Evolutionary conservation across 2,797 vertebrate genomes (phyloP).

Genomic region (Hypotaenidia okinawae): DNA sequence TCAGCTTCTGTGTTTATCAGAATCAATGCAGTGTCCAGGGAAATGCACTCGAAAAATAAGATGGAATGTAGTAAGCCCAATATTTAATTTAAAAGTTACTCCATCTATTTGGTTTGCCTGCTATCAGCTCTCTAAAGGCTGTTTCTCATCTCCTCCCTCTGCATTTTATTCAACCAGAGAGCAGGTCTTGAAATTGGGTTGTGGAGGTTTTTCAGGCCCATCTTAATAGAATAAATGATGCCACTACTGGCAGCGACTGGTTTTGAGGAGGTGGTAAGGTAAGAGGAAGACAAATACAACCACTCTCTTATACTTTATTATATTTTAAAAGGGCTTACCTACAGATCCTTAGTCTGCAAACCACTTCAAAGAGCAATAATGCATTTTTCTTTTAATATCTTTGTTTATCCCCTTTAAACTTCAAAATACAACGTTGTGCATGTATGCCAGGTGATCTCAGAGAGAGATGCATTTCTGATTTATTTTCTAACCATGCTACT

Average conservation of each 20-base stretch:
- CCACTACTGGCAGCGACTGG: not conserved
- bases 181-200: not conserved
- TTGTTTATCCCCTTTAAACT: not conserved
- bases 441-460: not conserved
- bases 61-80: not conserved
- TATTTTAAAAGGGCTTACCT: not conserved
- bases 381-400: conserved; percentile 5
- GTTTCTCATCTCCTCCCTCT: conserved; percentile 32
- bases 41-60: conserved; percentile 20
- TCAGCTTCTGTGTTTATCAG: conserved; percentile 16
- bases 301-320: not conserved
- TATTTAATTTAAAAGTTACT: conserved; percentile 8
- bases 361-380: not conserved
- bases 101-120: not conserved
- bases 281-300: not conserved
- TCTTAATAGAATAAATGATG: not conserved
- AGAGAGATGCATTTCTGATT: not conserved
- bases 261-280: not conserved
- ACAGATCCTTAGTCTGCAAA: not conserved
- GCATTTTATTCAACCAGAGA: not conserved
- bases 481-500: not conserved
- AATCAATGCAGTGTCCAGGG: not conserved
- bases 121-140: not conserved
- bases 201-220: not conserved
- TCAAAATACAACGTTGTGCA: not conserved